A percentile compares a stretch with the other conserved stretches of the same genome.
Conservation (phyloP, 2,888 invertebrate genomes). For the Gastrophysa polygoni region DNA sequence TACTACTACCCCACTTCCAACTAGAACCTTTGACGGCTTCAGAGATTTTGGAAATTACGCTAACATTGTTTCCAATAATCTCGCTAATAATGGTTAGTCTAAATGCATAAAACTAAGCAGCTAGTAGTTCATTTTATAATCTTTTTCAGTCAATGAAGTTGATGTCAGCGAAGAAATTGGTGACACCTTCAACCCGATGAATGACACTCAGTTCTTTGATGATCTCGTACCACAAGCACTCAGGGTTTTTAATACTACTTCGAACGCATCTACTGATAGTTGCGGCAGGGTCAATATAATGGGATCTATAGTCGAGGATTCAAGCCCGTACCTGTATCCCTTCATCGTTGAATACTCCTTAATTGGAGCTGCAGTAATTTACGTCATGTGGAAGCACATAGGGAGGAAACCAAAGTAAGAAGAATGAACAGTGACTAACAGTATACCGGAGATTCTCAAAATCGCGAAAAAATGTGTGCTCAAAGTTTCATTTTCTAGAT, state of each 20-base stretch:
- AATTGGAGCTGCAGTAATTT: conserved; percentile 93
- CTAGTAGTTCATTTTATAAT: conserved; percentile 1
- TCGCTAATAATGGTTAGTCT: conserved; percentile 51
- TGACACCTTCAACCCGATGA: conserved; percentile 34
- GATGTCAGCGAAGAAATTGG: conserved; percentile 35
- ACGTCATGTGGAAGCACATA: conserved; percentile 96
- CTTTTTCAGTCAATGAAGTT: conserved; percentile 45
- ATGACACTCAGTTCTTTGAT: conserved; percentile 51
- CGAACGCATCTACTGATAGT: conserved; percentile 61
- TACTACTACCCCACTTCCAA: conserved; percentile 50
- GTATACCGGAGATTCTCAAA: too few species aligned
- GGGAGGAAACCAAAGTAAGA: conserved; percentile 81
- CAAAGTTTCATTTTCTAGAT: conserved; percentile 55
- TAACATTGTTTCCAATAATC: conserved; percentile 49
- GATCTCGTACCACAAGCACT: conserved; percentile 53
- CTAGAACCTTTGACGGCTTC: conserved; percentile 43
- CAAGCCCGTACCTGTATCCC: conserved; percentile 93
- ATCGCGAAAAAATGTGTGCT: too few species aligned
- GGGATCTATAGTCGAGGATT: conserved; percentile 91
- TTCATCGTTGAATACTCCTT: conserved; percentile 96
- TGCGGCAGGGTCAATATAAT: conserved; percentile 88
- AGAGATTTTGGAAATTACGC: conserved; percentile 57
- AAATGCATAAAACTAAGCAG: not conserved
- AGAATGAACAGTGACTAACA: too few species aligned
- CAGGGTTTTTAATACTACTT: conserved; percentile 38